These are phyloP conservation scores for Capreolus pygargus DNA, from an alignment of 2,113 vertebrate species.

Conservation along the genomic window DNA sequence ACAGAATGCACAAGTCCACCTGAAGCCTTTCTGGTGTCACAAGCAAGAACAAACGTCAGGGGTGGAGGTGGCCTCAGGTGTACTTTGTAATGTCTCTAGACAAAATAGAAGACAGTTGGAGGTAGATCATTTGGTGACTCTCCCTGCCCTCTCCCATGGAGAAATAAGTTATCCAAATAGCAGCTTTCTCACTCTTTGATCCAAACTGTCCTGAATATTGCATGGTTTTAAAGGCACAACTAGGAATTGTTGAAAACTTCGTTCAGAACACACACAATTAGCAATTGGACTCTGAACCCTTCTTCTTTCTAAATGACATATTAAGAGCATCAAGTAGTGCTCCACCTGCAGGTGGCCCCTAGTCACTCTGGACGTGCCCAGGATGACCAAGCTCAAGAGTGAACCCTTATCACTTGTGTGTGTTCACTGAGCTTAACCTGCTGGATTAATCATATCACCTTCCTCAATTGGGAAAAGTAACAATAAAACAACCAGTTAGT, in stretches of 20 bases:
- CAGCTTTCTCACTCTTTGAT: constrained; percentile 82
- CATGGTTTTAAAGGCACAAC: constrained; percentile 81
- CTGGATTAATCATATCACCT: constrained; percentile 76
- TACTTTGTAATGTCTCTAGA: constrained; percentile 86
- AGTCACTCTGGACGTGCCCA: constrained; percentile 69
- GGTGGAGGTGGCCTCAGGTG: constrained; percentile 81
- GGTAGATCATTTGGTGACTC: constrained; percentile 87
- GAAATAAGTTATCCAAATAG: constrained; percentile 79
- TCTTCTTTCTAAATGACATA: constrained; percentile 74
- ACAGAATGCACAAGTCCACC: constrained; percentile 86
- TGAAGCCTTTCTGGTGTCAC: constrained; percentile 82
- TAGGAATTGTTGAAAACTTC: constrained; percentile 77
- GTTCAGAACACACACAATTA: constrained; percentile 78
- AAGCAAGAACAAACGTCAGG: constrained; percentile 84
- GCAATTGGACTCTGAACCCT: constrained; percentile 72
- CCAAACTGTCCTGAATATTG: constrained; percentile 81
- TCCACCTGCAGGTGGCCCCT: constrained; percentile 70
- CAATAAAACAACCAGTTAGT: constrained; percentile 74
- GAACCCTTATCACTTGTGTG: constrained; percentile 79
- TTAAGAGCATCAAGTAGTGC: constrained; percentile 70
- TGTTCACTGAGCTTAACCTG: constrained; percentile 76
- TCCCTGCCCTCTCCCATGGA: constrained; percentile 52
- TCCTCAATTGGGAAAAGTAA: constrained; percentile 72
- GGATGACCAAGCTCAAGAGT: constrained; percentile 77
- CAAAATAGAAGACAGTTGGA: constrained; percentile 88